Evolutionary conservation across 2,888 invertebrate genomes (phyloP), one percentile per base, ranked within the genome.

Genomic region (Agrotis exclamationis): DNA sequence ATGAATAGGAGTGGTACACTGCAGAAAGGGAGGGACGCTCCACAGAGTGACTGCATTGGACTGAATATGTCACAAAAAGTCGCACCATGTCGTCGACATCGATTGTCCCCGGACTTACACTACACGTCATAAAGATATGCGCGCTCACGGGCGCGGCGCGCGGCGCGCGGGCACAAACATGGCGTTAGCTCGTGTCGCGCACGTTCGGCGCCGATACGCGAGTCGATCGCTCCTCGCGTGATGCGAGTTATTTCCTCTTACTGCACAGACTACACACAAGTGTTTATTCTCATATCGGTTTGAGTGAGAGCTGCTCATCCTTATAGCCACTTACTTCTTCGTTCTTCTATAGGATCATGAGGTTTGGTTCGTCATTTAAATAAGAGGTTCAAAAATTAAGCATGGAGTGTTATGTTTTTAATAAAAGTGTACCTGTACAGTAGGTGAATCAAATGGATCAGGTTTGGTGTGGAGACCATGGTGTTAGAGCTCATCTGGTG

Each of bases 81-180:
- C 56, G n/a, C 33, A 7, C n/a, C 33, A 39, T 11, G 39, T 39
- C 39, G 39, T 39, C 11, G 39, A 39, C 39, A 39, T 39, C 39
- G 11, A 2, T 39, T 39, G 39, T 39, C 9, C 39, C 39, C 39
- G 39, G 39, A 39, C 39, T 39, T 39, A 33, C 33, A 33, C 33
- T 2, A 2, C 24, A 24, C n/a, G 33, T 33, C 33, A 33, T 33
- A 33, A 70, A 75, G 62, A 76, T 79, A 79, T 79, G 79, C 79
- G 67, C 24, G 20, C 63, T 64, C 79, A 79, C 64, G 76, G 24
- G 20, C 24, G 63, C 33, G 2, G 70, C n/a, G n/a, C n/a, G n/a
- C n/a, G n/a, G n/a, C n/a, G n/a, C n/a, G n/a, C n/a, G n/a, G n/a
- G 33, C 48, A 68, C 48, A 64, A 63, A 54, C 57, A 51, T 56